Base-by-base conservation (phyloP, 1,140 invertebrate species). In the Drosophila malerkotliana region DNA sequence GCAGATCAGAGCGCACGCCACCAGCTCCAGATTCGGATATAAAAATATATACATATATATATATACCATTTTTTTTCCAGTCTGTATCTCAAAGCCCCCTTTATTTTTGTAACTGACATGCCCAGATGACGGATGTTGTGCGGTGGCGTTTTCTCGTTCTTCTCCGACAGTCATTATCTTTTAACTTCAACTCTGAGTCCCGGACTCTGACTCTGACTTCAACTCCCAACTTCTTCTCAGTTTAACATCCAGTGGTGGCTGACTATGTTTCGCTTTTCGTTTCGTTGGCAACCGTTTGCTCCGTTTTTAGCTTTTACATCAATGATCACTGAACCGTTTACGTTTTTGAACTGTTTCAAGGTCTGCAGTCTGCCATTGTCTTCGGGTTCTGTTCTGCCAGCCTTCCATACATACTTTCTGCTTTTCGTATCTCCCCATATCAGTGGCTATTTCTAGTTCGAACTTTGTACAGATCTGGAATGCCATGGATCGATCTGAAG, bases 291-390 rank as follows among this genome's bases (percentile, higher is more conserved):
- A 54, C 58, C 56, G 60, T 63, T 74, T 75, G 61, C 72, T 64
- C 60, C 61, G 72, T 67, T 66, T 74, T 67, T 32, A 77, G 68
- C 75, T 73, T 90, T 90, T 85, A 79, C 81, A 85, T 91, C 82
- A 90, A 90, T 91, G 90, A 90, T 91, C 90, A 91, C 87, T 91
- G 90, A 91, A 91, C 90, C 90, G 85, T 91, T 91, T 90, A 91
- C 85, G 85, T 78, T 91, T 91, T 91, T 91, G 90, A 91, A 91
- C 90, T 91, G 90, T 91, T 91, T 91, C 90, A 91, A 91, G 90
- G 90, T 91, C 90, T 91, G 72, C 73, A 45, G 72, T 66, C 63
- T 61, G 73, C 63, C 63, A 76, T 76, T 77, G 73, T 76, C 57
- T 58, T 55, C 24, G 67, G 72, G 24, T 32, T 58, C 54, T 62